Evolutionary conservation across 2,888 invertebrate genomes (phyloP).

Genomic region (Tachina fera): DNA sequence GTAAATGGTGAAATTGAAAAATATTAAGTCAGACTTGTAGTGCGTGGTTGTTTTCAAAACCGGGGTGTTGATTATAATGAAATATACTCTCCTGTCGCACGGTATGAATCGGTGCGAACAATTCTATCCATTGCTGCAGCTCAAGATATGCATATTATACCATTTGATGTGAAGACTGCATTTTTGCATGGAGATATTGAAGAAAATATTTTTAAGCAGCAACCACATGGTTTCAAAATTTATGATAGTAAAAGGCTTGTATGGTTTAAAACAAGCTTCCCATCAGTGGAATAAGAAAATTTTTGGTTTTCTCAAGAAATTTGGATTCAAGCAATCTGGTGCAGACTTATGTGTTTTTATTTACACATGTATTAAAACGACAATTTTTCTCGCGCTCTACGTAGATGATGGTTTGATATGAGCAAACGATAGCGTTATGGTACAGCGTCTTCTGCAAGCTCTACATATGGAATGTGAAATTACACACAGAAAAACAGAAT

Average conservation of each 20-base stretch:
- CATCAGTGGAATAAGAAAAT: slow-evolving; percentile 64
- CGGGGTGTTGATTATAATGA: slow-evolving; percentile 35
- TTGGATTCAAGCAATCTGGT: slow-evolving; percentile 60
- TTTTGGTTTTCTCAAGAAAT: slow-evolving; percentile 49
- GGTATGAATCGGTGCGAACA: slow-evolving; percentile 32
- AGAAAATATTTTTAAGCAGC: slow-evolving; percentile 58
- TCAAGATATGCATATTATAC: slow-evolving; percentile 18
- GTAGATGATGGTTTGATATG: slow-evolving; percentile 75
- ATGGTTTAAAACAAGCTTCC: slow-evolving; percentile 68
- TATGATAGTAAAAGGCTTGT: slow-evolving; percentile 65
- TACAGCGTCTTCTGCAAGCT: slow-evolving; percentile 20
- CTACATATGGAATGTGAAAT: neutral
- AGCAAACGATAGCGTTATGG: slow-evolving; percentile 47
- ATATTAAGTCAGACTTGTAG: slow-evolving; percentile 19
- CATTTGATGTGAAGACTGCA: slow-evolving; percentile 30
- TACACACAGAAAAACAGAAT: slow-evolving; percentile 46
- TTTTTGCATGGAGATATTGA: slow-evolving; percentile 3
- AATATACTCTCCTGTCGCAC: slow-evolving; percentile 28
- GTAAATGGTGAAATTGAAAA: slow-evolving; percentile 30
- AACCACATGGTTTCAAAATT: slow-evolving; percentile 68
- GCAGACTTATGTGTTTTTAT: slow-evolving; percentile 65
- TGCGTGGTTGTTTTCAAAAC: slow-evolving; percentile 27
- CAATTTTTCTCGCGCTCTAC: slow-evolving; percentile 72
- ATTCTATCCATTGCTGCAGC: slow-evolving; percentile 31
- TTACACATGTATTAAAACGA: slow-evolving; percentile 21